Percentiles rank a stretch among this genome's conserved stretches.
Evolutionary conservation across 2,797 vertebrate species (phyloP).

Genomic region (Novumbra hubbsi): DNA sequence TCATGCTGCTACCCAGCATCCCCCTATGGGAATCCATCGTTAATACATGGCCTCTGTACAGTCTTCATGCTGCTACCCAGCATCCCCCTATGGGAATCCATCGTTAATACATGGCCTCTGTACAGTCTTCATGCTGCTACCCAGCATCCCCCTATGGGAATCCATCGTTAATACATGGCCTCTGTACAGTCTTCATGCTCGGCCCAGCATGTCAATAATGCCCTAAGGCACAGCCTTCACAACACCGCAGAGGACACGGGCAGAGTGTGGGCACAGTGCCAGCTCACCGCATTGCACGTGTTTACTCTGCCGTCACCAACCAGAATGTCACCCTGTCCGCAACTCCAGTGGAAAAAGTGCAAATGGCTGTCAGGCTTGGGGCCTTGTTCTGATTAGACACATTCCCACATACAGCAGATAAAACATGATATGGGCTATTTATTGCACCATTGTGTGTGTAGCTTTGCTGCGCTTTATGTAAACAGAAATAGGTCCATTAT

Average conservation of each 20-base stretch:
- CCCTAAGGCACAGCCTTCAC: constrained; percentile 47
- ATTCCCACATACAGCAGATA: constrained; percentile 49
- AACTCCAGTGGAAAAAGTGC: constrained; percentile 54
- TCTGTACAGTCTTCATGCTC: constrained; percentile 22
- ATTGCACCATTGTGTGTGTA: constrained; percentile 5
- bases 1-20: background rate
- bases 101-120: too few relatives aligned
- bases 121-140: constrained; percentile 13
- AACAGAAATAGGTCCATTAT: background rate
- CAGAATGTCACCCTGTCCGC: constrained; percentile 55
- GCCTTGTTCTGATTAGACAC: constrained; percentile 45
- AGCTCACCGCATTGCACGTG: constrained; percentile 47
- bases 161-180: too few relatives aligned
- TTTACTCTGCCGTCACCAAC: constrained; percentile 59
- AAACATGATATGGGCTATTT: constrained; percentile 47
- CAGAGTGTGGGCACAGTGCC: constrained; percentile 51
- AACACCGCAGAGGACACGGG: constrained; percentile 48
- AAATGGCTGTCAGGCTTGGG: constrained; percentile 33
- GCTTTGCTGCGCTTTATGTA: background rate
- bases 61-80: constrained; percentile 24
- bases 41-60: background rate
- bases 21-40: background rate
- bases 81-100: too few relatives aligned
- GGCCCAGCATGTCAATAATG: constrained; percentile 41
- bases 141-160: too few relatives aligned